Evolutionary conservation across 2,113 vertebrate species (phyloP).

Genomic region (human (Homo sapiens)): DNA sequence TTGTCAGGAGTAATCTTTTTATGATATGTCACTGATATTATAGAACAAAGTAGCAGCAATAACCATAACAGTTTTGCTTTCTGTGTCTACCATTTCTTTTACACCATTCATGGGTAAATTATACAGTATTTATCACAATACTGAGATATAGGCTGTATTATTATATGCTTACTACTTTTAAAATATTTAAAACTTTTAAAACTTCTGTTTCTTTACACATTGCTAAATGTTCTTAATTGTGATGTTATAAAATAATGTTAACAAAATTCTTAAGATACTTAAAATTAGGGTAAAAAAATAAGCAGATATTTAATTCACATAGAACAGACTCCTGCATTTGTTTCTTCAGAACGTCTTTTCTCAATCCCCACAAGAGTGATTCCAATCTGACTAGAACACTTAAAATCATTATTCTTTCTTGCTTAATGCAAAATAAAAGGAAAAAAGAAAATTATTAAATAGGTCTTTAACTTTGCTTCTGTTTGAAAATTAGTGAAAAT

Average conservation of each 20-base stretch:
- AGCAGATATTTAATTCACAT: background rate
- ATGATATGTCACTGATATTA: background rate
- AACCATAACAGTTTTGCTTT: background rate
- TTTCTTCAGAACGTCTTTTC: conserved; percentile 8
- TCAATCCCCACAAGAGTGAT: background rate
- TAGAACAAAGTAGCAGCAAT: background rate
- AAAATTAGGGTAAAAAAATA: background rate
- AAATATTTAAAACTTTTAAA: background rate
- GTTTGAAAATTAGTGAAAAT: background rate
- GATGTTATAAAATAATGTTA: conserved; percentile 25
- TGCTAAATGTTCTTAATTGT: conserved; percentile 23
- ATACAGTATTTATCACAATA: background rate
- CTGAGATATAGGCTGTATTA: background rate
- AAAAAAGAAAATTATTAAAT: background rate
- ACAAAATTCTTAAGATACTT: background rate
- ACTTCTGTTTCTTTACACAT: background rate
- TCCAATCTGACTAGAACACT: conserved; percentile 50
- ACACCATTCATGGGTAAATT: background rate
- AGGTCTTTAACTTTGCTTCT: conserved; percentile 17
- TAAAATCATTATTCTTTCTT: conserved; percentile 19
- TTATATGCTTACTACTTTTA: background rate
- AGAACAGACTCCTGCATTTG: background rate
- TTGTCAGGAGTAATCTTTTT: background rate
- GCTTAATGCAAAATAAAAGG: conserved; percentile 7
- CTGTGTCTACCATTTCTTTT: background rate